Conservation (phyloP, 2,797 vertebrate genomes). For the Todus mexicanus region DNA sequence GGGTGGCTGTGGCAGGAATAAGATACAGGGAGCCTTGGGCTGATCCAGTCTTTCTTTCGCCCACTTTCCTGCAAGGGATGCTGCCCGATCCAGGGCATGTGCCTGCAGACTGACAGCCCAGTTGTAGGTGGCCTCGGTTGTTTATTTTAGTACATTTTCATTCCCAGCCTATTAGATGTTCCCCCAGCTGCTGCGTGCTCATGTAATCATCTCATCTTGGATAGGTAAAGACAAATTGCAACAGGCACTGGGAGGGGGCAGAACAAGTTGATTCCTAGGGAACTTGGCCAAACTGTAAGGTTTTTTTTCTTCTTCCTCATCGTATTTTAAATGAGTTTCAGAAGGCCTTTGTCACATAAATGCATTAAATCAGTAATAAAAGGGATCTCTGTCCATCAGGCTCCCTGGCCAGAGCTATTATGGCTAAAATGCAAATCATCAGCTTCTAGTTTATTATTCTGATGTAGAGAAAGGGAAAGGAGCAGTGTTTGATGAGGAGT, state of each 20-base stretch:
- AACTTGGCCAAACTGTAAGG: background rate
- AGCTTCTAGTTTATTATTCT: background rate
- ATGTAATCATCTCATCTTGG: background rate
- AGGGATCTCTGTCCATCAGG: background rate
- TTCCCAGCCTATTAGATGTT: background rate
- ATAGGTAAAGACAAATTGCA: background rate
- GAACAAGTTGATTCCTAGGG: background rate
- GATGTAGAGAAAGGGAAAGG: background rate
- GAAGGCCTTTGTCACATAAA: background rate
- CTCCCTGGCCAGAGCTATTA: background rate
- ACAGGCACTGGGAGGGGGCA: background rate
- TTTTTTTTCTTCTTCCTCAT: background rate
- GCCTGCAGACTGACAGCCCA: background rate
- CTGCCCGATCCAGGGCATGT: accelerated
- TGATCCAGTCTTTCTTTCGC: accelerated
- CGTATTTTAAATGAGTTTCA: background rate
- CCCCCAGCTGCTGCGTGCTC: background rate
- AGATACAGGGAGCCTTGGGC: background rate
- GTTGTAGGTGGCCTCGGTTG: background rate
- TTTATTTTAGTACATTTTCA: background rate
- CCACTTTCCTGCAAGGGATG: background rate
- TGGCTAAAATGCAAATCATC: background rate
- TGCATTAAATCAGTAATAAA: background rate
- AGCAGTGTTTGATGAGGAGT: background rate
- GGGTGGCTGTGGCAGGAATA: background rate